phyloP scores from a whole-genome alignment of 2,888 invertebrate genomes.

The Physocephala rufipes region DNA sequence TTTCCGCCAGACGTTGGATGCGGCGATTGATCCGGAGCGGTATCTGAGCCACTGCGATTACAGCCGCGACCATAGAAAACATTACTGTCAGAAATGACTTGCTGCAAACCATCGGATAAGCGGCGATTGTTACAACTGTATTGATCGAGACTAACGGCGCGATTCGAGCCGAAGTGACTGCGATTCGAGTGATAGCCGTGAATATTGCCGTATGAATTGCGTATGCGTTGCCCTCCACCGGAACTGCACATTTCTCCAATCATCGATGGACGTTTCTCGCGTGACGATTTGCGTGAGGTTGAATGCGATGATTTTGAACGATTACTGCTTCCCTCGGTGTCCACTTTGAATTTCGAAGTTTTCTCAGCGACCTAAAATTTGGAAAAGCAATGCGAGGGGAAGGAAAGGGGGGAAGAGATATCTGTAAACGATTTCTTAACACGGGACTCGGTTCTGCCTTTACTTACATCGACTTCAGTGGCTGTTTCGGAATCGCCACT shows the following conservation, averaged over 20 bases:
- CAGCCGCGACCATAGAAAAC: slow-evolving; percentile 65
- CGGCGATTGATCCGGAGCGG: slow-evolving; percentile 49
- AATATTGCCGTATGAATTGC: slow-evolving; percentile 66
- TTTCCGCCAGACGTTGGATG: slow-evolving; percentile 39
- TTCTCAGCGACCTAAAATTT: slow-evolving; percentile 74
- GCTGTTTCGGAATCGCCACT: slow-evolving; percentile 75
- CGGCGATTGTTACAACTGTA: slow-evolving; percentile 65
- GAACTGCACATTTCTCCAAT: slow-evolving; percentile 66
- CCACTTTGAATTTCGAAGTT: slow-evolving; percentile 79
- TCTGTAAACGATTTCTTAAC: background rate
- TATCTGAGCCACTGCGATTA: slow-evolving; percentile 51
- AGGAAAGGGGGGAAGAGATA: slow-evolving; percentile 35
- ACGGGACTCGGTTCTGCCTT: background rate
- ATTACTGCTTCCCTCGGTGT: slow-evolving; percentile 72
- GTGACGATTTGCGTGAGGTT: slow-evolving; percentile 75
- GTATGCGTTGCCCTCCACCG: slow-evolving; percentile 63
- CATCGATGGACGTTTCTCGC: slow-evolving; percentile 70
- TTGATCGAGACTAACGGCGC: slow-evolving; percentile 66
- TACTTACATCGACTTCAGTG: slow-evolving; percentile 75
- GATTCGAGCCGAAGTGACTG: slow-evolving; percentile 65
- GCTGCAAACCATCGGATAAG: slow-evolving; percentile 64
- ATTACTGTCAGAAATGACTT: slow-evolving; percentile 65
- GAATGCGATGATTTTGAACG: slow-evolving; percentile 72
- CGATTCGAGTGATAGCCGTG: slow-evolving; percentile 64
- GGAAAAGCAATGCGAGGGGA: no score